These are phyloP conservation scores for Trachops cirrhosus DNA, from an alignment of 2,797 vertebrate genomes.

Conservation along the genomic window DNA sequence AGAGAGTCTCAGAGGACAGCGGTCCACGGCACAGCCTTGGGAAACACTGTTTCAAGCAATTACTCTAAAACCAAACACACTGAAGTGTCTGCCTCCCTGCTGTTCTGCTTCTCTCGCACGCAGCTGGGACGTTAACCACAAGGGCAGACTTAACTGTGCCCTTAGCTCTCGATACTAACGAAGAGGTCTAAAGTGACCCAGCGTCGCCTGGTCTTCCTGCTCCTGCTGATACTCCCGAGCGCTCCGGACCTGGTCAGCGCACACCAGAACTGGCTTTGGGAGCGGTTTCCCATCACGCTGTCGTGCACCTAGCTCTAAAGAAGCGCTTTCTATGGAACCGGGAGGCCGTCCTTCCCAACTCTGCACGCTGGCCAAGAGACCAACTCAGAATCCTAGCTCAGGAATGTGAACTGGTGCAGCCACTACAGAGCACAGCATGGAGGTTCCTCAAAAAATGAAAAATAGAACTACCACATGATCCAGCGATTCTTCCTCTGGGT, in stretches of 20 bases:
- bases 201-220: neutral
- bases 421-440: neutral
- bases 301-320: neutral
- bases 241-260: neutral
- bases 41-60: constrained; percentile 21
- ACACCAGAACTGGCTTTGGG: neutral
- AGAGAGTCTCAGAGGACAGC: neutral
- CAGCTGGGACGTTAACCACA: neutral
- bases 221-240: neutral
- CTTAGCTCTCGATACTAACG: neutral
- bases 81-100: neutral
- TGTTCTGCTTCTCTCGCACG: neutral
- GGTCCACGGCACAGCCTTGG: neutral
- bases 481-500: neutral
- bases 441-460: neutral
- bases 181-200: neutral
- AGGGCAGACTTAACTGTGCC: neutral
- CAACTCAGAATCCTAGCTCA: neutral
- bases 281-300: neutral
- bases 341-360: neutral
- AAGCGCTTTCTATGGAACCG: neutral
- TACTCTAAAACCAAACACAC: constrained; percentile 33
- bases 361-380: neutral
- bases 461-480: neutral
- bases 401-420: too few species aligned